Conservation (phyloP, 2,113 vertebrate species). For the Tretioscincus oriximinensis region DNA sequence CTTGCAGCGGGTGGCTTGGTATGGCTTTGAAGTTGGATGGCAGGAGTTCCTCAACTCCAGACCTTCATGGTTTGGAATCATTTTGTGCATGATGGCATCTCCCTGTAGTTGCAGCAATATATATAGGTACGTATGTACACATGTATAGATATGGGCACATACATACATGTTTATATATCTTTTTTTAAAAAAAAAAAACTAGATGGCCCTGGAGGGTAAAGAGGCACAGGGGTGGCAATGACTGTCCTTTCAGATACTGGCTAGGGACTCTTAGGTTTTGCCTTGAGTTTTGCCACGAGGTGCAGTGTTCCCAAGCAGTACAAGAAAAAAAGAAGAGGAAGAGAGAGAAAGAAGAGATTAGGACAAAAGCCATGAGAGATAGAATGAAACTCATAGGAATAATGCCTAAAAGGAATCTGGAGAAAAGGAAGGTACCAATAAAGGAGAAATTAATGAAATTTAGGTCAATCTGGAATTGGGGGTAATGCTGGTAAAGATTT, state of each 20-base stretch:
- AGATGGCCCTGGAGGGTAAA: constrained; percentile 56
- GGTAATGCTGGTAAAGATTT: neutral
- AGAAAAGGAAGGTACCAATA: too few species aligned
- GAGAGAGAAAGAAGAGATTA: constrained; percentile 51
- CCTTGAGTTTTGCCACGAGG: constrained; percentile 43
- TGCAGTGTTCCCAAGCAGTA: neutral
- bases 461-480: neutral
- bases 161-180: neutral
- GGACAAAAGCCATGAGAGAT: neutral
- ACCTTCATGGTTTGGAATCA: neutral
- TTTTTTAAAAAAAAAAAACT: neutral
- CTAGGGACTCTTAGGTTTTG: neutral
- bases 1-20: neutral
- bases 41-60: neutral
- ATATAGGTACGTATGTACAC: too few species aligned
- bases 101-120: neutral
- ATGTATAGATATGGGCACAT: too few species aligned
- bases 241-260: constrained; percentile 32
- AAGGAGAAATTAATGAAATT: neutral
- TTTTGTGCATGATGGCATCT: neutral
- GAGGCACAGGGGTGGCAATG: constrained; percentile 75
- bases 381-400: constrained; percentile 30
- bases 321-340: rapidly evolving
- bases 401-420: rapidly evolving
- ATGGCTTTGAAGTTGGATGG: constrained; percentile 45